Evolutionary conservation across 2,888 invertebrate species (phyloP).

Genomic region (Omphaloscelis lunosa): DNA sequence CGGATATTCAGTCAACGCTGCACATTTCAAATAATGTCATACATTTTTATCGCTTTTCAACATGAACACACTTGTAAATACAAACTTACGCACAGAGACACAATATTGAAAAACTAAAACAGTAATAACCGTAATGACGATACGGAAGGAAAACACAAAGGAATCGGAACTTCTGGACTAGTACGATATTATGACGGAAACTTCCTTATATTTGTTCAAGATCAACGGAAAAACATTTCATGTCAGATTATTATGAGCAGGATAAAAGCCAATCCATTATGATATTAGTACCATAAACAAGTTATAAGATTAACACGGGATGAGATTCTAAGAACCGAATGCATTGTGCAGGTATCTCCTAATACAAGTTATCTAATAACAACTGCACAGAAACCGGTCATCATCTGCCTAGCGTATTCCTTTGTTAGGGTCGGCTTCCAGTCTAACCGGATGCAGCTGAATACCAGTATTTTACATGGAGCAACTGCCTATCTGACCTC

Average conservation of each 20-base stretch:
- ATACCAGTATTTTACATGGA: too few relatives aligned
- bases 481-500: too few relatives aligned
- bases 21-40: not conserved
- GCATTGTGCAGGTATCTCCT: not conserved
- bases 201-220: constrained; percentile 10
- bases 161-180: constrained; percentile 14
- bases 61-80: not conserved
- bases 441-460: too few relatives aligned
- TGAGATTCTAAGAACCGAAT: constrained; percentile 10
- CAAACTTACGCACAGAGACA: not conserved
- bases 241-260: not conserved
- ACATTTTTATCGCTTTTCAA: not conserved
- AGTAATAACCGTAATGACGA: not conserved
- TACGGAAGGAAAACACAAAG: constrained; percentile 21
- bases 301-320: not conserved
- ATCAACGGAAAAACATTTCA: constrained; percentile 2
- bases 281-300: not conserved
- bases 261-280: not conserved
- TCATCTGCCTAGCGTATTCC: too few relatives aligned
- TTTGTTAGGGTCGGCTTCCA: too few relatives aligned
- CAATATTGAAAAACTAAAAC: not conserved
- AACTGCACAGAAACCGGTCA: not conserved
- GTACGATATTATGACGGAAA: not conserved
- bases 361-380: not conserved
- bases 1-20: not conserved